Conservation (phyloP, 2,888 invertebrate genomes). For the Herminia tarsipennalis region DNA sequence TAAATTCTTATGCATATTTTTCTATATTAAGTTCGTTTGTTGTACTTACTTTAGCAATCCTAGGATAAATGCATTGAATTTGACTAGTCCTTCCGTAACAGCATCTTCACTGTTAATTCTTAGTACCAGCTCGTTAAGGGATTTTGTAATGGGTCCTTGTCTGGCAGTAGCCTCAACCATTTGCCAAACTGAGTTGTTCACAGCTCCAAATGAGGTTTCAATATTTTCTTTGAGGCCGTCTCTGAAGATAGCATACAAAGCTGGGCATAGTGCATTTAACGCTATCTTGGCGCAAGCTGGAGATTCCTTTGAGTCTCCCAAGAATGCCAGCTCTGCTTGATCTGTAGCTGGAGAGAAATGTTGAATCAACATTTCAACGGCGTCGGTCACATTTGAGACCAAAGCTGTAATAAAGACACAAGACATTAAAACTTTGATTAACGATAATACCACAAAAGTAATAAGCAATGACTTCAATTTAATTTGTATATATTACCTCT, state of each 20-base stretch:
- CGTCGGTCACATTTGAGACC: slow-evolving; percentile 90
- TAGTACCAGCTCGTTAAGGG: slow-evolving; percentile 92
- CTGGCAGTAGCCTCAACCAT: slow-evolving; percentile 95
- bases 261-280: slow-evolving; percentile 91
- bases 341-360: slow-evolving; percentile 89
- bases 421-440: too few relatives aligned
- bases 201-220: slow-evolving; percentile 94
- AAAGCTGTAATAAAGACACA: slow-evolving; percentile 89
- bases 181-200: slow-evolving; percentile 95
- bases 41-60: slow-evolving; percentile 92
- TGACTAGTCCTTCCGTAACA: slow-evolving; percentile 93
- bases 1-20: background rate
- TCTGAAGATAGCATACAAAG: slow-evolving; percentile 92
- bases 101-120: slow-evolving; percentile 93
- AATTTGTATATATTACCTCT: slow-evolving; percentile 65
- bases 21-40: too few relatives aligned
- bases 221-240: slow-evolving; percentile 93
- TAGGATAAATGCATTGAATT: slow-evolving; percentile 95
- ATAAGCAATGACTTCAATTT: background rate
- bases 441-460: too few relatives aligned
- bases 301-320: slow-evolving; percentile 86
- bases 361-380: slow-evolving; percentile 90
- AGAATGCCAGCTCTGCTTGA: slow-evolving; percentile 85
- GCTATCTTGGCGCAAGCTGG: slow-evolving; percentile 90
- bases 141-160: slow-evolving; percentile 93